phyloP scores from a whole-genome alignment of 2,888 invertebrate species.

The Leucophora obtusa region DNA sequence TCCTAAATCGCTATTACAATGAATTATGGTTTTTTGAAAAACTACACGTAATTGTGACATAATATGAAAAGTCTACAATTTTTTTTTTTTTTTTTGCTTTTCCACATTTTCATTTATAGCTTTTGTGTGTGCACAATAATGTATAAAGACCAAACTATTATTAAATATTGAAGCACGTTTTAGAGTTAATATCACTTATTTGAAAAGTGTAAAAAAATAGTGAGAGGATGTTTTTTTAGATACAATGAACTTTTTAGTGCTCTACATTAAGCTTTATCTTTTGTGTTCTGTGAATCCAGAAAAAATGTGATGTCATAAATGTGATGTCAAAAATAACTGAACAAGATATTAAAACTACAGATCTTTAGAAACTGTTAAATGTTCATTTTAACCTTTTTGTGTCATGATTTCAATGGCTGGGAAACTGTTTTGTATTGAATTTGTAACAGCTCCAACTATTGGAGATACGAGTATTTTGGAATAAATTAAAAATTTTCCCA shows the following conservation, averaged over 20 bases:
- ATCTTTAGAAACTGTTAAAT: too few relatives aligned
- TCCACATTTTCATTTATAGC: conserved; percentile 12
- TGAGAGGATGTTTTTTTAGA: conserved; percentile 12
- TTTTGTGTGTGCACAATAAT: conserved; percentile 10
- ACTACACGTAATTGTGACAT: conserved; percentile 63
- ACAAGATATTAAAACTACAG: too few relatives aligned
- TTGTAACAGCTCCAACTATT: too few relatives aligned
- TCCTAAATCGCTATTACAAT: conserved; percentile 38
- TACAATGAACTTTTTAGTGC: background rate
- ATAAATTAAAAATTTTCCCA: too few relatives aligned
- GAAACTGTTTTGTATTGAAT: too few relatives aligned
- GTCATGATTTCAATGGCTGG: too few relatives aligned
- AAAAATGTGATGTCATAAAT: too few relatives aligned
- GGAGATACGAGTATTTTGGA: too few relatives aligned
- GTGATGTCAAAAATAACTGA: too few relatives aligned
- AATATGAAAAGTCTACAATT: conserved; percentile 61
- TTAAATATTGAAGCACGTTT: conserved; percentile 61
- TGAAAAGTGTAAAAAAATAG: conserved; percentile 12
- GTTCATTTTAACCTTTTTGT: too few relatives aligned
- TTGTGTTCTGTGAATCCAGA: background rate
- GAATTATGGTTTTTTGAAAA: conserved; percentile 61
- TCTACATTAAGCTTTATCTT: background rate
- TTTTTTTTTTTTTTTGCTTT: conserved; percentile 15
- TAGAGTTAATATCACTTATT: conserved; percentile 46
- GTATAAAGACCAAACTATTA: conserved; percentile 35